A percentile compares a stretch with the other conserved stretches of the same genome.
Evolutionary conservation across 2,888 invertebrate genomes (phyloP).

Genomic region (Diogma glabrata): DNA sequence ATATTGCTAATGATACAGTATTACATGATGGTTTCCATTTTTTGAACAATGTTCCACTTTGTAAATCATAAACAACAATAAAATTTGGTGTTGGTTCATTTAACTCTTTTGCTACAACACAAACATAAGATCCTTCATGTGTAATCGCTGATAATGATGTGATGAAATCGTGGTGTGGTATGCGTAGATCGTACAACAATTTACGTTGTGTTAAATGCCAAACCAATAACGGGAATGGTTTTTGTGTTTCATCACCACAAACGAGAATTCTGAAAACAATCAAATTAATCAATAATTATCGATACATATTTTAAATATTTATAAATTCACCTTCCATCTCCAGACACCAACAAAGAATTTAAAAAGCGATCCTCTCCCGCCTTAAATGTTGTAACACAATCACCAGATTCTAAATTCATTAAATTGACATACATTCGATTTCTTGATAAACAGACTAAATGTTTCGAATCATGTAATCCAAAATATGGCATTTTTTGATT

Average conservation of each 20-base stretch:
- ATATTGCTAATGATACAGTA: slow-evolving; percentile 75
- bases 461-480: slow-evolving; percentile 67
- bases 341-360: slow-evolving; percentile 75
- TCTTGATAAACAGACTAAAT: slow-evolving; percentile 66
- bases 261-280: slow-evolving; percentile 56
- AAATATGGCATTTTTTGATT: slow-evolving; percentile 89
- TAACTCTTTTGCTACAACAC: slow-evolving; percentile 56
- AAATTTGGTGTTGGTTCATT: slow-evolving; percentile 76
- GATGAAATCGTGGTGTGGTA: slow-evolving; percentile 80
- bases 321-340: slow-evolving; percentile 60
- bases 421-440: slow-evolving; percentile 85
- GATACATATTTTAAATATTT: not conserved
- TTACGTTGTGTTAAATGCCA: slow-evolving; percentile 80
- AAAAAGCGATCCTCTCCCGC: slow-evolving; percentile 83
- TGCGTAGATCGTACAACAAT: slow-evolving; percentile 73
- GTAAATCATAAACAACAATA: slow-evolving; percentile 81
- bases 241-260: slow-evolving; percentile 86
- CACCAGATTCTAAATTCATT: slow-evolving; percentile 68
- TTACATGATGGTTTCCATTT: slow-evolving; percentile 83
- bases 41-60: slow-evolving; percentile 81
- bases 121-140: slow-evolving; percentile 66
- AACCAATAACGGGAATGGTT: slow-evolving; percentile 79
- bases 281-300: not conserved
- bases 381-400: slow-evolving; percentile 62
- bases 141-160: slow-evolving; percentile 76